Base-by-base conservation (phyloP, 2,888 invertebrate species). In the Choreutis nemorana region DNA sequence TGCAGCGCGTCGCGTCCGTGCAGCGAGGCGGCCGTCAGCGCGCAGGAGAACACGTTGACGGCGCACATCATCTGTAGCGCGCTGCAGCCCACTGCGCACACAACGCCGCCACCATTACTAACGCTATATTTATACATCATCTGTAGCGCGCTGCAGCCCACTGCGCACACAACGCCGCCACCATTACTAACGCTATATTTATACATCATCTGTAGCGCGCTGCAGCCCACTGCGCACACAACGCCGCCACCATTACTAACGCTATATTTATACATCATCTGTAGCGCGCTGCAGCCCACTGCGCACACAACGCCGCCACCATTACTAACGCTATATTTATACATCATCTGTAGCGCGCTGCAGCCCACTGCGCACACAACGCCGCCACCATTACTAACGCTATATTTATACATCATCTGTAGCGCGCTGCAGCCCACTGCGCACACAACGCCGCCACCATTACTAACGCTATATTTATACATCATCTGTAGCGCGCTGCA, bases 1-100 rank as follows among this genome's bases (percentile, higher is more conserved):
- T 90, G 62, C 94, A 94, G 62, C 95, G 91, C 34, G 91, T 8
- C n/a, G n/a, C n/a, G n/a, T n/a, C n/a, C n/a, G n/a, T n/a, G 65
- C 3, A 98, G 80, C 8, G 95, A 90, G 33, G 91, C 87, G 2
- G 88, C 85, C 1, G 97, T 96, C 37, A 97, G 86, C 26, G 93
- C 80, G 44, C 93, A 90, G 0, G 96, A 96, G 75, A 95, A 97
- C 50, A 95, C 81, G 77, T 97, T 99, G 8, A 97, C 96, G 7
- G 91, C 94, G 55, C 91, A 92, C 94, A 96, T 95, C 95, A 96
- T 95, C 72, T 96, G 91, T 16, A 31, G 27, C 23, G 32, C 43
- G 25, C 45, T 27, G 16, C 15, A 55, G 5, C 36, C 43, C 26
- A 65, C 94, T 90, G 30, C 85, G 82, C 32, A 5, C 18, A 18